phyloP scores from a whole-genome alignment of 2,113 vertebrate genomes.

The Oncorhynchus clarkii region DNA sequence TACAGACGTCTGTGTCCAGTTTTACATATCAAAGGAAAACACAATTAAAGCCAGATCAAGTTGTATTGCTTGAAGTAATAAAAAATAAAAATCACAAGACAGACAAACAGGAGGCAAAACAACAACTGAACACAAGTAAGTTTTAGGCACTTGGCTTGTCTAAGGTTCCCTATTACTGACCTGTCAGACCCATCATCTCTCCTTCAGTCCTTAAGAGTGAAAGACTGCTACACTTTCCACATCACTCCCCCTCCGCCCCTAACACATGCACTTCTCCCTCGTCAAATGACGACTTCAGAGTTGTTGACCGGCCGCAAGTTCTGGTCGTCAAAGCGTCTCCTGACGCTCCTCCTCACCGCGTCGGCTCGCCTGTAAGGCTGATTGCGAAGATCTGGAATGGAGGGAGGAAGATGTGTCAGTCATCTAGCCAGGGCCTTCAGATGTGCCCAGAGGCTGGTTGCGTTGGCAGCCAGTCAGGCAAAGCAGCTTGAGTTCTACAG shows the following conservation, averaged over 20 bases:
- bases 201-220: conserved; percentile 39
- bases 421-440: conserved; percentile 11
- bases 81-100: conserved; percentile 38
- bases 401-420: conserved; percentile 55
- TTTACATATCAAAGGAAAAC: conserved; percentile 23
- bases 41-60: conserved; percentile 72
- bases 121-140: conserved; percentile 48
- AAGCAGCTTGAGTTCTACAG: conserved; percentile 85
- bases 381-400: conserved; percentile 90
- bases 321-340: conserved; percentile 93
- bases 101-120: conserved; percentile 7
- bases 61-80: conserved; percentile 71
- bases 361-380: conserved; percentile 97
- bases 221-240: conserved; percentile 37
- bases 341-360: conserved; percentile 91
- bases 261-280: conserved; percentile 49
- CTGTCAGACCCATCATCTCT: conserved; percentile 42
- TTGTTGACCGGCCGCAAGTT: conserved; percentile 84
- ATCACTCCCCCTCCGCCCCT: neutral
- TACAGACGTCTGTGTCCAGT: conserved; percentile 56
- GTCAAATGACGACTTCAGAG: conserved; percentile 86
- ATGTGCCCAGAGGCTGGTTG: conserved; percentile 50
- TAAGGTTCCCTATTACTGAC: conserved; percentile 58
- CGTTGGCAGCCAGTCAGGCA: conserved; percentile 84
- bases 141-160: conserved; percentile 90